Conservation (phyloP, 1,140 invertebrate species). For the Thaumetopoea pityocampa region DNA sequence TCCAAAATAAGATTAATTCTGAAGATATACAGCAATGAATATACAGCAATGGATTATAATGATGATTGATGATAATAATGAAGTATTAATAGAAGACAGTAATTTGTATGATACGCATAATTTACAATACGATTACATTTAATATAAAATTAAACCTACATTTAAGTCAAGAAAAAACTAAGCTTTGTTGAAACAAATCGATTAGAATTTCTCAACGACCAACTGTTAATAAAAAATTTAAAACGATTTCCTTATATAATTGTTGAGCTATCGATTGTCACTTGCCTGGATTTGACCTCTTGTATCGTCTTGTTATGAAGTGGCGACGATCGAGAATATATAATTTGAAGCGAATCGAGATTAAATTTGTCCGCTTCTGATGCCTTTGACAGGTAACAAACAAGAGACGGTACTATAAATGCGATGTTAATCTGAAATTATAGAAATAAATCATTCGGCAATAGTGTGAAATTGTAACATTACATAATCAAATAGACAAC, state of each 20-base stretch:
- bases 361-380: slow-evolving; percentile 60
- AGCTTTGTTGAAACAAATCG: no score
- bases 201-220: no score
- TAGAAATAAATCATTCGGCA: background rate
- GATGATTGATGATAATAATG: no score
- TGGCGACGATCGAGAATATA: slow-evolving; percentile 41
- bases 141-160: background rate
- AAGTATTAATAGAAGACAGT: no score
- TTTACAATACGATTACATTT: no score
- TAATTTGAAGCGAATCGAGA: slow-evolving; percentile 40
- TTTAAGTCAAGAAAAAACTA: no score
- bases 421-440: slow-evolving; percentile 41
- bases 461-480: no score
- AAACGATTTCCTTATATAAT: background rate
- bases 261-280: slow-evolving; percentile 22
- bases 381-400: slow-evolving; percentile 40
- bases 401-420: slow-evolving; percentile 39
- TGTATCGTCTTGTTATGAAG: slow-evolving; percentile 41
- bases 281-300: slow-evolving; percentile 62
- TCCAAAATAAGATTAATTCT: no score
- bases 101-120: no score
- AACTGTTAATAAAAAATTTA: no score
- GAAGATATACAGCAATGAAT: no score
- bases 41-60: no score
- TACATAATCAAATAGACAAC: background rate